A percentile compares a stretch with the other conserved stretches of the same genome.
These are phyloP conservation scores for Baccha elongata DNA, from an alignment of 2,888 invertebrate genomes.

Conservation along the genomic window DNA sequence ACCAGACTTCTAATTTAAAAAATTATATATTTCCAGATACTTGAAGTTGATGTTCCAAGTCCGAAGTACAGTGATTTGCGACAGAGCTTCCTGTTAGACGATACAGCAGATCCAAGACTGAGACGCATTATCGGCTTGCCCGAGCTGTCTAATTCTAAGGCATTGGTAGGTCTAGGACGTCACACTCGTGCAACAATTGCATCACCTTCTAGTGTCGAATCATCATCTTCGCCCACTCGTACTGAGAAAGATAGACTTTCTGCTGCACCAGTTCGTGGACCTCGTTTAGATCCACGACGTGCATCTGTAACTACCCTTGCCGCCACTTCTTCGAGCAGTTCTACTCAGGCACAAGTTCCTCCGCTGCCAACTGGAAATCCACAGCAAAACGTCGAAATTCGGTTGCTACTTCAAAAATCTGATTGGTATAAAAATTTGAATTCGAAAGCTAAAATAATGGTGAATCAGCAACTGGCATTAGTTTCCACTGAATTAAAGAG, in stretches of 20 bases:
- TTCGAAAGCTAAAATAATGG: constrained; percentile 88
- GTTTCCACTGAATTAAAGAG: constrained; percentile 86
- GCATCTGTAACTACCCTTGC: constrained; percentile 31
- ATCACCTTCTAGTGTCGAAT: constrained; percentile 67
- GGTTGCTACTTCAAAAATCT: constrained; percentile 86
- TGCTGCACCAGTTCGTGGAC: constrained; percentile 42
- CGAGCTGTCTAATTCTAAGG: constrained; percentile 78
- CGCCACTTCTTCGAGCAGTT: neutral
- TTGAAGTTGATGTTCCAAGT: constrained; percentile 86
- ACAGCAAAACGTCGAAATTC: constrained; percentile 84
- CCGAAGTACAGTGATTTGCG: constrained; percentile 90
- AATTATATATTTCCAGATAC: constrained; percentile 76
- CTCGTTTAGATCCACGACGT: constrained; percentile 81
- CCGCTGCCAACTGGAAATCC: constrained; percentile 63
- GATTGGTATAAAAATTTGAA: constrained; percentile 88
- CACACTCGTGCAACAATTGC: constrained; percentile 70
- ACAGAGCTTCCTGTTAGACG: constrained; percentile 87
- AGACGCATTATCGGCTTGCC: constrained; percentile 87
- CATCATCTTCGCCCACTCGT: constrained; percentile 54
- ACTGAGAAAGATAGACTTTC: constrained; percentile 46
- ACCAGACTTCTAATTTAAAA: too few species aligned
- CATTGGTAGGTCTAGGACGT: constrained; percentile 46
- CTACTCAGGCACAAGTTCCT: constrained; percentile 30
- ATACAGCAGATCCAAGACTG: constrained; percentile 89
- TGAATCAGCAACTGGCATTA: constrained; percentile 87